A percentile compares a stretch with the other conserved stretches of the same genome.
Conservation (phyloP, 2,113 vertebrate species). For the Zootoca vivipara region DNA sequence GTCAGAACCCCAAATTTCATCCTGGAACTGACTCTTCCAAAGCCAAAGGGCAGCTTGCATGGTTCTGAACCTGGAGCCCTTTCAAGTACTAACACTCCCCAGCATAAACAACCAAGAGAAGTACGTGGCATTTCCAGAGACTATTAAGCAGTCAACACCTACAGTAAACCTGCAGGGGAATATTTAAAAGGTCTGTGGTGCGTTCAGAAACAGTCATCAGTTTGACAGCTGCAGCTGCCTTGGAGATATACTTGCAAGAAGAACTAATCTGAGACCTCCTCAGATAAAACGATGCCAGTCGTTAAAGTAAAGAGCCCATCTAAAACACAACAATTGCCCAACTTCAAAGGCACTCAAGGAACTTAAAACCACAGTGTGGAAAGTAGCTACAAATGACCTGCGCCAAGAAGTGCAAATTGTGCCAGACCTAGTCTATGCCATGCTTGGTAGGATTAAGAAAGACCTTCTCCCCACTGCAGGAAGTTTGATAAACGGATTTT, state of each 20-base stretch:
- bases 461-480: background rate
- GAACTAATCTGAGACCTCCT: background rate
- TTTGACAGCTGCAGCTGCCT: background rate
- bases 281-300: background rate
- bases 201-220: background rate
- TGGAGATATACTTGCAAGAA: background rate
- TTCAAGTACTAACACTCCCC: background rate
- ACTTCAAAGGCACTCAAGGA: background rate
- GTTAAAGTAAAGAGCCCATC: background rate
- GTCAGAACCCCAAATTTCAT: background rate
- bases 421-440: background rate
- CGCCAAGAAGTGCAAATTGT: background rate
- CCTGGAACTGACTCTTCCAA: background rate
- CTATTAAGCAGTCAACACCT: background rate
- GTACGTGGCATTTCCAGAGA: background rate
- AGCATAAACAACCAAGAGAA: background rate
- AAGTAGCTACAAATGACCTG: background rate
- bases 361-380: background rate
- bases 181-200: background rate
- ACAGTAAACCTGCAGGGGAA: background rate
- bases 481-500: too few species aligned
- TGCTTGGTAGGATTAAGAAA: background rate
- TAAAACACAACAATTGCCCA: background rate
- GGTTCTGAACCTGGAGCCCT: background rate
- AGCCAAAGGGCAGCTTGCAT: background rate